Conservation (phyloP, 1,140 invertebrate species). For the Listronotus bonariensis region DNA sequence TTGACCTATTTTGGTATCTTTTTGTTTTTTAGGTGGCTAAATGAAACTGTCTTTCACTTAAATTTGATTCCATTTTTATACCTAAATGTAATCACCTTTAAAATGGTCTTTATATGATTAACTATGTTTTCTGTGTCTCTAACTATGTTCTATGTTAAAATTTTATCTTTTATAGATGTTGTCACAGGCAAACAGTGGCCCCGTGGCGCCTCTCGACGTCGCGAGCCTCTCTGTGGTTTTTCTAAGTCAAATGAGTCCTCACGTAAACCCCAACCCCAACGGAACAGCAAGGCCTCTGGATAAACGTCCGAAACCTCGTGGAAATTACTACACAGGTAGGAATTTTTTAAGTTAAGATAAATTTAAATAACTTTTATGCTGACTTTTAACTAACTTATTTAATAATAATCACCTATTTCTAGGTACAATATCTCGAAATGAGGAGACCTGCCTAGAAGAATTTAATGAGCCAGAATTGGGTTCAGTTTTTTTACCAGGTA, state of each 20-base stretch:
- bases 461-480: conserved; percentile 74
- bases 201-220: conserved; percentile 62
- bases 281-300: conserved; percentile 65
- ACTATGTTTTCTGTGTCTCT: too few species aligned
- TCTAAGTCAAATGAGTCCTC: conserved; percentile 65
- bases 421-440: conserved; percentile 64
- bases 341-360: not conserved
- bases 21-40: too few species aligned
- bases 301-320: conserved; percentile 76
- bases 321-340: conserved; percentile 60
- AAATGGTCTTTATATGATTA: too few species aligned
- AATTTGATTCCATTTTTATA: too few species aligned
- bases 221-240: conserved; percentile 63
- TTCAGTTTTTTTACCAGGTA: conserved; percentile 71
- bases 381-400: too few species aligned
- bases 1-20: too few species aligned
- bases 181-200: conserved; percentile 65
- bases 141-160: too few species aligned
- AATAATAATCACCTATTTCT: too few species aligned
- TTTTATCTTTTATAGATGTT: conserved; percentile 58
- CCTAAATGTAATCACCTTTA: too few species aligned
- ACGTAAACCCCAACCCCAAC: conserved; percentile 65
- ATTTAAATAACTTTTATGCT: not conserved
- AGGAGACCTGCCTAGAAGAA: conserved; percentile 69
- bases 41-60: too few species aligned